Base-by-base conservation (phyloP, 2,888 invertebrate genomes). In the Amblyteles armatorius region DNA sequence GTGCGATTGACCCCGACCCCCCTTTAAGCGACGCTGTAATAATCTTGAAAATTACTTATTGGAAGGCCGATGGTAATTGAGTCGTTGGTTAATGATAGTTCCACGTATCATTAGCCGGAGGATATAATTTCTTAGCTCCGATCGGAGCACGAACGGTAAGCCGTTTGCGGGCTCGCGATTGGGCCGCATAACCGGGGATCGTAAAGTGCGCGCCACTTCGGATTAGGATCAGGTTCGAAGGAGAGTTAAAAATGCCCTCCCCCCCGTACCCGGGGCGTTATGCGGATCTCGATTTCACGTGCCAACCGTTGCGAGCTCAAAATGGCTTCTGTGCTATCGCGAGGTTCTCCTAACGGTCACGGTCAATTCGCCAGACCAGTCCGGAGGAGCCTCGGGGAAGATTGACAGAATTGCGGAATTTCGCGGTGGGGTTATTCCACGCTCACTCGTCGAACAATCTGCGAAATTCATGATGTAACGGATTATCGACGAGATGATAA, bases 21-120 rank as follows among this genome's bases (percentile, higher is more conserved):
- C 13, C 19, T 69, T 22, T 13, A 52, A 69, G 36, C 48, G 22
- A 44, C 19, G 67, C 48, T 67, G 72, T 36, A 57, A 79, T 79
- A 67, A 22, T 52, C 67, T 52, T 52, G 48, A 68, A 48, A 82
- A 72, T 79, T 60, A 77, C 19, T 22, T 33, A 82, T 72, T 60
- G 71, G 71, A 82, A 79, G 76, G 76, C 40, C 74, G 63, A 78
- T 69, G 33, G 67, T 77, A 76, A 82, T 76, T 82, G 82, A 85
- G 82, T 80, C 82, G 76, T 85, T 79, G 79, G 76, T 63, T 82
- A 85, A 85, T 85, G 52, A 82, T 77, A 77, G 85, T 77, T 68
- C 60, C 33, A 48, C 48, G 50, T 80, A 73, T 72, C 67, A 82
- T 80, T 68, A 82, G 82, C 82, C 77, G n/a, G 33, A 16, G 79